phyloP scores from a whole-genome alignment of 2,888 invertebrate genomes.

The Polylopha cassiicola region DNA sequence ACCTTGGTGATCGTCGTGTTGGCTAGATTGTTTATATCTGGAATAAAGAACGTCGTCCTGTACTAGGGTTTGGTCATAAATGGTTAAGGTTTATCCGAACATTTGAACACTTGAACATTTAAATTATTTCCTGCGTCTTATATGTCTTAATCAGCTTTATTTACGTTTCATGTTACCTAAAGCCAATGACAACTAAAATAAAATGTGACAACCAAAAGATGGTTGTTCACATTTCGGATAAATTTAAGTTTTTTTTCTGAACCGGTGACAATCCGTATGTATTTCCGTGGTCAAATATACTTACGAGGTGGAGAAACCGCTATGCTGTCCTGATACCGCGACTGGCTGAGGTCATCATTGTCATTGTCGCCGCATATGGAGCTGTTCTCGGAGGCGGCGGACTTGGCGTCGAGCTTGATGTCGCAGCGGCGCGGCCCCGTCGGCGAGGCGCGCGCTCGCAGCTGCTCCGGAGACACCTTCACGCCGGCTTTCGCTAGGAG shows the following conservation, averaged over 20 bases:
- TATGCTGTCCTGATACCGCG: slow-evolving; percentile 71
- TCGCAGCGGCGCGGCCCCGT: slow-evolving; percentile 88
- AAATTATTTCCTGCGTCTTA: too few relatives aligned
- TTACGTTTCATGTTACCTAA: too few relatives aligned
- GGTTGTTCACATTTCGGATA: too few relatives aligned
- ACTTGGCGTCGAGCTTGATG: slow-evolving; percentile 86
- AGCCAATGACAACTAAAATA: too few relatives aligned
- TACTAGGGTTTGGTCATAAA: too few relatives aligned
- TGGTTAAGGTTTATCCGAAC: too few relatives aligned
- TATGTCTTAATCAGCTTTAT: too few relatives aligned
- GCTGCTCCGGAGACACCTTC: slow-evolving; percentile 89
- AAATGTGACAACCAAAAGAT: too few relatives aligned
- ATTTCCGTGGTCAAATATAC: slow-evolving; percentile 31
- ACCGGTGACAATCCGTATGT: too few relatives aligned
- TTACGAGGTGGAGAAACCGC: slow-evolving; percentile 81
- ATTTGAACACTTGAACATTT: too few relatives aligned
- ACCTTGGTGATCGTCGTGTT: slow-evolving; percentile 81
- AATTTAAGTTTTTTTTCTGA: too few relatives aligned
- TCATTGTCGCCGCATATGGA: slow-evolving; percentile 88
- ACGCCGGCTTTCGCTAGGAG: slow-evolving; percentile 92
- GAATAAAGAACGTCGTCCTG: slow-evolving; percentile 5
- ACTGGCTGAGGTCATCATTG: slow-evolving; percentile 88
- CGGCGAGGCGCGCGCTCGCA: slow-evolving; percentile 90
- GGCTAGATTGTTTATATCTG: slow-evolving; percentile 75
- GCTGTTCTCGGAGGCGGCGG: slow-evolving; percentile 84